Percentiles rank a stretch among this genome's conserved stretches.
Evolutionary conservation across 2,888 invertebrate genomes (phyloP).

Genomic region (Andrena hattorfiana): DNA sequence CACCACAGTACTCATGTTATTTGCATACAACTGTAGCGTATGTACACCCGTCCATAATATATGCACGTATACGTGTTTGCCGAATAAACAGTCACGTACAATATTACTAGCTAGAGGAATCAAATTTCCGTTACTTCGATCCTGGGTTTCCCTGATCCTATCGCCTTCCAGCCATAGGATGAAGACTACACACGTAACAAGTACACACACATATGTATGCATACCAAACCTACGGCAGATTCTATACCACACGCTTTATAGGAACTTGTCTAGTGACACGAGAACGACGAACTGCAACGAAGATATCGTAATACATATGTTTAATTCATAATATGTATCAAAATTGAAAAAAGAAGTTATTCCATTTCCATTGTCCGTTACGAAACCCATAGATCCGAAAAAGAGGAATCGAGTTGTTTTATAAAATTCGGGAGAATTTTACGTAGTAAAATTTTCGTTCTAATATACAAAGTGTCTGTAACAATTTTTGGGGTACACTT

Average conservation of each 20-base stretch:
- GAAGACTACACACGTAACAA: constrained; percentile 16
- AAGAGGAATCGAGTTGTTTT: background rate
- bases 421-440: background rate
- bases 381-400: background rate
- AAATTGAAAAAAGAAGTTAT: background rate
- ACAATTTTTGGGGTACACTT: no score
- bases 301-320: background rate
- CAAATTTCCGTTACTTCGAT: constrained; percentile 74
- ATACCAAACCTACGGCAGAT: background rate
- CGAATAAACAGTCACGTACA: constrained; percentile 62
- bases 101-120: constrained; percentile 67
- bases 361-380: background rate
- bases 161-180: constrained; percentile 44
- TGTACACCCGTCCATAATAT: background rate
- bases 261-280: background rate
- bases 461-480: no score
- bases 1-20: background rate
- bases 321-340: background rate
- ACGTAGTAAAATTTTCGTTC: no score
- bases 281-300: background rate
- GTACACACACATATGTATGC: background rate
- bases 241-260: background rate
- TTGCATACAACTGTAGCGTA: background rate
- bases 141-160: constrained; percentile 60
- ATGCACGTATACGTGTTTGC: constrained; percentile 30